Evolutionary conservation across 2,797 vertebrate species (phyloP).

Genomic region (Australoheros facetus): DNA sequence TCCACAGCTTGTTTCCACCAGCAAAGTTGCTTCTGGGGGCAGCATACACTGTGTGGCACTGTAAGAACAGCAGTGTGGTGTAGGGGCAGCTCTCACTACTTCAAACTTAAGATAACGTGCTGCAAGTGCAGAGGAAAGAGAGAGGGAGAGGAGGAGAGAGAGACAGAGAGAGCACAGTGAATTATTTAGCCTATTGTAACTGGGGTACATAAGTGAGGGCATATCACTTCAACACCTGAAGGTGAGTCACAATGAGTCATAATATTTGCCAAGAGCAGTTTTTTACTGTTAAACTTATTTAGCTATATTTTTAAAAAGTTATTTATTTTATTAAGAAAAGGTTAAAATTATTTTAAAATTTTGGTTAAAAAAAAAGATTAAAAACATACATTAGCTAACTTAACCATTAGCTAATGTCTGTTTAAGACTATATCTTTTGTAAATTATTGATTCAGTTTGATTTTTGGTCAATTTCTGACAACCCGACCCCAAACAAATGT

Average conservation of each 20-base stretch:
- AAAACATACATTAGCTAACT: not conserved
- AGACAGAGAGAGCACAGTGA: not conserved
- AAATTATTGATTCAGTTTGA: not conserved
- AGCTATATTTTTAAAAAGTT: not conserved
- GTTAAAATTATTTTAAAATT: too few relatives aligned
- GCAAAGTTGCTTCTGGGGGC: not conserved
- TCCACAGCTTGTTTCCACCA: not conserved
- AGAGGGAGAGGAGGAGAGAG: too few relatives aligned
- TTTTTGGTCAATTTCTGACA: not conserved
- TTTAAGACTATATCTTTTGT: not conserved
- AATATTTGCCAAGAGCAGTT: not conserved
- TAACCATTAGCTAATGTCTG: too few relatives aligned
- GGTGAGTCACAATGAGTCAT: not conserved
- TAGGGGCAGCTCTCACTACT: not conserved
- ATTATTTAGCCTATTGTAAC: not conserved
- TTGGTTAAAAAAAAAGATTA: fast-evolving
- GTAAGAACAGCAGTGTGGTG: not conserved
- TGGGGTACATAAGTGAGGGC: not conserved
- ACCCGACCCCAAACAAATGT: not conserved
- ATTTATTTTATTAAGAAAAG: not conserved
- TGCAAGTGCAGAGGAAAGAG: not conserved
- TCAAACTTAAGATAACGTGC: not conserved
- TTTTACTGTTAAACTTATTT: not conserved
- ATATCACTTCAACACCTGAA: not conserved
- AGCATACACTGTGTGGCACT: not conserved